Base-by-base conservation (phyloP, 2,888 invertebrate species). In the Dolichomitus sp. region DNA sequence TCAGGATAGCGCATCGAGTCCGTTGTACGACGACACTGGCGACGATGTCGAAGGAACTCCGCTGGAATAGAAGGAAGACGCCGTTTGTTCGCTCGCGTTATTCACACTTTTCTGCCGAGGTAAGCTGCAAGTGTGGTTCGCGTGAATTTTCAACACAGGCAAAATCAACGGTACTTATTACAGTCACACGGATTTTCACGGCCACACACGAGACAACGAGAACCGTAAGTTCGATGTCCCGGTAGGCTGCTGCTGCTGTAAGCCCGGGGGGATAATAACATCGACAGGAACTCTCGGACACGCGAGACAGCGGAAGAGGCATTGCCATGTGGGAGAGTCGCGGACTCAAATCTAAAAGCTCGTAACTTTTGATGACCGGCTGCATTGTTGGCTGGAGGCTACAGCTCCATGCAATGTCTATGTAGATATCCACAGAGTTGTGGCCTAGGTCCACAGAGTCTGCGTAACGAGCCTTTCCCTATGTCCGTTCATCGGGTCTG, bases 71-170 rank as follows among this genome's bases (percentile, higher is more conserved):
- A 52, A 30, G 40, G 14, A 14, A 52, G 70, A 84, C 81, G 80
- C 74, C 75, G 81, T 82, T 77, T 78, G 76, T 81, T 72, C 82
- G 81, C 79, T 84, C 83, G 83, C 85, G 84, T 86, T 86, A 84
- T 85, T 86, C 85, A 85, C 81, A 77, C 78, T 81, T 89, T 90
- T 89, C 85, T 87, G 90, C 87, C 87, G 89, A 90, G 73, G 86
- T 87, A 89, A 89, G 89, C 90, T 27, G 59, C 12, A 69, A 19
- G 11, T 14, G 45, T 54, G 3, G 23, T 9, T 7, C 61, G 17
- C 45, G 73, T n/a, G 50, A 73, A 50, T 52, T 69, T 42, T 30
- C 40, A 5, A 19, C 40, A 57, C 68, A 61, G 9, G 17, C 50
- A 14, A 30, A 57, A 40, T 30, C 30, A 12, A 17, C 42, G 30